Conservation (phyloP, 30 jellyfish, hydroid and myxozoan species). For the Chrysaora quinquecirrha region DNA sequence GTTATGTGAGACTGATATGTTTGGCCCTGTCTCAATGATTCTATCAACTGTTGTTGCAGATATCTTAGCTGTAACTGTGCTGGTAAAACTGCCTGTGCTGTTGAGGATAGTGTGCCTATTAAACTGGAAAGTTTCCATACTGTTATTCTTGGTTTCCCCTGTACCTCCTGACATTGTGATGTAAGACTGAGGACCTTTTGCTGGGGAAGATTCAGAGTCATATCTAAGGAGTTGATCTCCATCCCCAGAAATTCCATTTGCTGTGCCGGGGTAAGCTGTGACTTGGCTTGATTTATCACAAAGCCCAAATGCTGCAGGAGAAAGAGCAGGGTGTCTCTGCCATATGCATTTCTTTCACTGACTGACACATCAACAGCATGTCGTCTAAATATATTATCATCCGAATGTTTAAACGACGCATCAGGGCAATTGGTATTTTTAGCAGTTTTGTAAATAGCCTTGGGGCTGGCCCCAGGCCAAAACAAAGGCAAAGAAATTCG, state of each 20-base stretch:
- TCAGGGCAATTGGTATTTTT: conserved; percentile 15
- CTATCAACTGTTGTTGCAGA: conserved; percentile 12
- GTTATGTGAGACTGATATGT: neutral
- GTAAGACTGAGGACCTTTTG: neutral
- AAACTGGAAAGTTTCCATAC: conserved; percentile 18
- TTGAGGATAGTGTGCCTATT: conserved; percentile 30
- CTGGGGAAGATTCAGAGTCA: conserved; percentile 34
- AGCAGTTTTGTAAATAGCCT: conserved; percentile 34
- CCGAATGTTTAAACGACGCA: conserved; percentile 26
- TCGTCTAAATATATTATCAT: conserved; percentile 24
- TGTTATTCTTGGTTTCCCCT: neutral
- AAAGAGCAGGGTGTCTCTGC: conserved; percentile 36
- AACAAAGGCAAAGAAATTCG: conserved; percentile 38
- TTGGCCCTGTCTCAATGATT: neutral
- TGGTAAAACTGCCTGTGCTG: conserved; percentile 41
- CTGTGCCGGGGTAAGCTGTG: conserved; percentile 8
- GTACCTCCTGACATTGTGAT: conserved; percentile 13
- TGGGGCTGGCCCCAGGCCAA: conserved; percentile 63
- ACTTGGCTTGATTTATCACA: neutral
- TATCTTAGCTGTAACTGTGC: conserved; percentile 18
- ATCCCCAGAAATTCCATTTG: conserved; percentile 30
- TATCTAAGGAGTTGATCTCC: conserved; percentile 32
- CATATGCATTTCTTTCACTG: conserved; percentile 2
- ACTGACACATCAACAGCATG: conserved; percentile 16
- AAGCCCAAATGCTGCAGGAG: conserved; percentile 48